Evolutionary conservation across 2,113 vertebrate genomes (phyloP), one percentile per base, ranked within the genome.

Genomic region (Hylia prasina): DNA sequence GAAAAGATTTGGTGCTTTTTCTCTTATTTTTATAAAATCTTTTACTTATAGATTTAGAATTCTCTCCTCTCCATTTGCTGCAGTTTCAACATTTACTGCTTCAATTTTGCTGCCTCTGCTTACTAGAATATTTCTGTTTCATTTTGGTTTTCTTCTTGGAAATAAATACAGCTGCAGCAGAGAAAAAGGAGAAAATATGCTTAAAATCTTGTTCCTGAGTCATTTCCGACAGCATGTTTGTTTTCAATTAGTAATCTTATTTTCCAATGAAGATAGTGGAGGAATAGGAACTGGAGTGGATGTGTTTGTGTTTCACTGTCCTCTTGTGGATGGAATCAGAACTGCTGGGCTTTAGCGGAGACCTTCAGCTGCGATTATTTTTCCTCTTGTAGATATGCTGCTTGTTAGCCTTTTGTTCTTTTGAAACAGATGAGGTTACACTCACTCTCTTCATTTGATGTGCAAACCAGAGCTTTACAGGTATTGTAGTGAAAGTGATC

Each of bases 321-420:
- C 97, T 94, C 96, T 96, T 37, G 93, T 97, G 97, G 94, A 96
- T 97, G 83, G 95, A 97, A 96, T 96, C 78, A 89, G 83, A 93
- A 93, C 53, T 97, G 91, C 82, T 89, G 82, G 94, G 96, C 91
- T 97, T 84, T 71, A 95, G 89, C 70, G 54, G 70, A 63, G 8
- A 58, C n/a, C 75, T 81, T 93, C 93, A 31, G 58, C 40, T 87
- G 19, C 65, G 70, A 10, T 42, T 69, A 61, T 16, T 88, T 93
- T 91, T 80, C 15, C 24, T 69, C 11, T 51, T 54, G 13, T 5
- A 73, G 42, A 48, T 90, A 73, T 17, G 19, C n/a, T 80, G 12
- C 54, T 61, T 42, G 23, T 40, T 85, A 58, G 23, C 2, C 51
- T 85, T 85, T 81, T 66, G 9, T 33, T 80, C 42, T 70, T 89